These are phyloP conservation scores for Centropyge bicolor DNA, from an alignment of 2,797 vertebrate species.

Conservation along the genomic window DNA sequence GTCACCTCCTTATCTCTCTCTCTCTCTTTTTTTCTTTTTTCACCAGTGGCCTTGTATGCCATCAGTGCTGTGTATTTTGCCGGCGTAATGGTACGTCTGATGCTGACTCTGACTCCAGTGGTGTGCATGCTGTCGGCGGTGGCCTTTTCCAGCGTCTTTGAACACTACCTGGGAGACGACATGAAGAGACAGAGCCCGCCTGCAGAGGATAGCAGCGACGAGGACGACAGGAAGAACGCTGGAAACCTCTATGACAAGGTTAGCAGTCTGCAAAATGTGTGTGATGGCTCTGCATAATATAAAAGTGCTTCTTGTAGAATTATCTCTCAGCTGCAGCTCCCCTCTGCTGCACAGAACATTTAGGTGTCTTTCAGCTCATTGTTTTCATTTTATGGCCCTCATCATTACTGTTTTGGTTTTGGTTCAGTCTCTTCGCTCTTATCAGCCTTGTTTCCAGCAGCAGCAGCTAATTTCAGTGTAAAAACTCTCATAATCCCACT, in stretches of 20 bases:
- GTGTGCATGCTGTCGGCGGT: constrained; percentile 98
- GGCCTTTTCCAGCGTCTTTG: constrained; percentile 97
- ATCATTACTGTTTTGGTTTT: too few relatives aligned
- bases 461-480: neutral
- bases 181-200: constrained; percentile 95
- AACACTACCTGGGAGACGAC: constrained; percentile 96
- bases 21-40: neutral
- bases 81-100: constrained; percentile 96
- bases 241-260: constrained; percentile 98
- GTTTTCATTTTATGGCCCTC: too few relatives aligned
- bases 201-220: constrained; percentile 95
- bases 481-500: neutral
- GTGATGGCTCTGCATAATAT: neutral
- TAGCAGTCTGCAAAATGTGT: neutral
- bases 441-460: neutral
- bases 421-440: neutral
- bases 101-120: constrained; percentile 96
- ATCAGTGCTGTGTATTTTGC: constrained; percentile 97
- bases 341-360: neutral
- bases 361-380: too few relatives aligned
- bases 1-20: constrained; percentile 1
- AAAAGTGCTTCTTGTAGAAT: too few relatives aligned
- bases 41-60: constrained; percentile 92
- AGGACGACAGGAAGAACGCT: constrained; percentile 95
- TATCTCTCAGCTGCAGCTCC: neutral